Base-by-base conservation (phyloP, 53 echinoderm and acorn worm genomes). In the Crossaster papposus region DNA sequence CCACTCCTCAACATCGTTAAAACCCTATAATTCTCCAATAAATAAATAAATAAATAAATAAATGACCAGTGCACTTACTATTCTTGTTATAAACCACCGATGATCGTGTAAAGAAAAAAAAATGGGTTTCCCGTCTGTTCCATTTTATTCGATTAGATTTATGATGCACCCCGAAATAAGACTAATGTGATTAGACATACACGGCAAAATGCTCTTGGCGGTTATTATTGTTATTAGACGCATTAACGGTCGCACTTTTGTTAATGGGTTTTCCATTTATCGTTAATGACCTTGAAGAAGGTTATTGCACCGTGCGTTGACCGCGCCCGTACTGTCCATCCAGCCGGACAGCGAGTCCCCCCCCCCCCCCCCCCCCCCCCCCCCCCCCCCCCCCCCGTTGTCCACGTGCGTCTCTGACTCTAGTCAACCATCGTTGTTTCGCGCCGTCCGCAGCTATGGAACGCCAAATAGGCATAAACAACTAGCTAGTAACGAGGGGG, bases 251-350 rank as follows among this genome's bases (percentile, higher is more conserved):
- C 0, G 10, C n/a, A n/a, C n/a, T n/a, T 18, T 68, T 68, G 4
- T 62, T n/a, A 26, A 26, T 26, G 68, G 28, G 3, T 26, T 68
- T 68, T 3, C 24, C 28, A n/a, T 23, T 0, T 26, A 23, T 62
- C 20, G 65, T 65, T 70, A 51, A 50, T 83, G 70, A 83, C 83
- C 83, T 70, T 83, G 50, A 65, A 54, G 68, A 70, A 65, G 83
- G 83, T 44, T 83, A 65, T 70, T 70, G 83, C 83, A 83, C 83
- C 68, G 37, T 34, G 37, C 64, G 22, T 70, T 83, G 68, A 37
- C 83, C 38, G 28, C 15, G 38, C 64, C 68, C 37, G 70, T n/a
- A n/a, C n/a, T n/a, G n/a, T n/a, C n/a, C n/a, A n/a, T 28, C 11
- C 75, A 33, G 33, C 75, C 15, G 17, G 75, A 29, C 20, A 26